Conservation (phyloP, 2,888 invertebrate species). For the Bombyx huttoni region DNA sequence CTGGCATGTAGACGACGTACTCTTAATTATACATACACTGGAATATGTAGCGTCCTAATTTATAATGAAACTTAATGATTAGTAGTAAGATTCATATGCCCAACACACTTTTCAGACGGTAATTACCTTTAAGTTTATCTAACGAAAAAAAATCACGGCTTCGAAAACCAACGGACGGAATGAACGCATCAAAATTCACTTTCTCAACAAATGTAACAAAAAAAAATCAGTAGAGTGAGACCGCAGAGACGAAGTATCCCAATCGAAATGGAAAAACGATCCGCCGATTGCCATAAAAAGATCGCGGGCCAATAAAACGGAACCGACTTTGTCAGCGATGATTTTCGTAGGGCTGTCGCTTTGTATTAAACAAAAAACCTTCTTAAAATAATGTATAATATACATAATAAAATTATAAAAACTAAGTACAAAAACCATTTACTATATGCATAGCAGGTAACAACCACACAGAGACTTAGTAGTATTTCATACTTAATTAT, state of each 20-base stretch:
- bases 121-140: not conserved
- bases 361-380: conserved; percentile 1
- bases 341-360: conserved; percentile 23
- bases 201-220: conserved; percentile 19
- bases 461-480: no score
- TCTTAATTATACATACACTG: no score
- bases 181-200: conserved; percentile 26
- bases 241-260: conserved; percentile 38
- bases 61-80: no score
- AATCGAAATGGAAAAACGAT: conserved; percentile 62
- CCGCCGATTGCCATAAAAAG: conserved; percentile 64
- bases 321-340: conserved; percentile 62
- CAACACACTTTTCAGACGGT: no score
- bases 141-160: conserved; percentile 5
- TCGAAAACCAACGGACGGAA: conserved; percentile 6
- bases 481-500: no score
- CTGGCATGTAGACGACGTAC: no score
- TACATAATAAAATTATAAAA: not conserved
- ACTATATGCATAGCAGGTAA: no score
- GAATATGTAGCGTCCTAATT: no score
- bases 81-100: no score
- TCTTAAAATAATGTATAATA: not conserved
- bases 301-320: conserved; percentile 60
- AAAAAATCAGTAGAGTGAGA: conserved; percentile 20
- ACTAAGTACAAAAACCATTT: not conserved